Percentiles rank a stretch among this genome's conserved stretches.
These are phyloP conservation scores for Threskiornis aethiopicus DNA, from an alignment of 2,797 vertebrate species.

Conservation along the genomic window DNA sequence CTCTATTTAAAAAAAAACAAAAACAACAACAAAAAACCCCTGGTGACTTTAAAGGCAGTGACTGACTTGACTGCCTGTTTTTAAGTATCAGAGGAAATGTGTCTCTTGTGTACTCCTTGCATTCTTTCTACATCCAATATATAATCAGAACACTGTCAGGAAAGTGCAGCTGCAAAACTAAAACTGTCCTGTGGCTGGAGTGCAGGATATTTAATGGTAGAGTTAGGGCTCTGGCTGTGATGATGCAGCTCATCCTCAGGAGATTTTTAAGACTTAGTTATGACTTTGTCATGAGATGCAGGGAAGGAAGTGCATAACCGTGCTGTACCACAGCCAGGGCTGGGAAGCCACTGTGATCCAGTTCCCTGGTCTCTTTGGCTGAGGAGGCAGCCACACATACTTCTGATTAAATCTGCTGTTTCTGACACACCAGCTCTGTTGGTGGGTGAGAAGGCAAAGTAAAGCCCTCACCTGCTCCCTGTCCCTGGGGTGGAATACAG, in stretches of 20 bases:
- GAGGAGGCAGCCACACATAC: neutral
- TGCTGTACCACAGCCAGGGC: neutral
- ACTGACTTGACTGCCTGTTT: neutral
- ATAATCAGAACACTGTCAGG: neutral
- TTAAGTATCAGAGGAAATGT: neutral
- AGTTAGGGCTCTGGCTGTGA: neutral
- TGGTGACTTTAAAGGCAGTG: neutral
- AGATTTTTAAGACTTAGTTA: neutral
- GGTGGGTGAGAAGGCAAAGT: neutral
- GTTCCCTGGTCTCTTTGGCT: neutral
- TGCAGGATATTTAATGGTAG: neutral
- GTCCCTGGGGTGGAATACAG: neutral
- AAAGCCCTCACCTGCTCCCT: neutral
- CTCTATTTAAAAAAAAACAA: neutral
- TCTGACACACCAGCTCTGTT: neutral
- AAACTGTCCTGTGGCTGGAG: neutral
- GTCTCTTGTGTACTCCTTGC: neutral
- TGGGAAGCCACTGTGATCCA: neutral
- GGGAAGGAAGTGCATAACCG: fast-evolving
- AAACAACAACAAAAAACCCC: neutral
- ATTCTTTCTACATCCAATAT: neutral
- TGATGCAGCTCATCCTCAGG: neutral
- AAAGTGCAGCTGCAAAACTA: neutral
- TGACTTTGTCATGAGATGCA: neutral
- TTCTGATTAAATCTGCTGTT: neutral